Conservation (phyloP, 2,113 vertebrate species). For the Plecturocebus donacophilus region DNA sequence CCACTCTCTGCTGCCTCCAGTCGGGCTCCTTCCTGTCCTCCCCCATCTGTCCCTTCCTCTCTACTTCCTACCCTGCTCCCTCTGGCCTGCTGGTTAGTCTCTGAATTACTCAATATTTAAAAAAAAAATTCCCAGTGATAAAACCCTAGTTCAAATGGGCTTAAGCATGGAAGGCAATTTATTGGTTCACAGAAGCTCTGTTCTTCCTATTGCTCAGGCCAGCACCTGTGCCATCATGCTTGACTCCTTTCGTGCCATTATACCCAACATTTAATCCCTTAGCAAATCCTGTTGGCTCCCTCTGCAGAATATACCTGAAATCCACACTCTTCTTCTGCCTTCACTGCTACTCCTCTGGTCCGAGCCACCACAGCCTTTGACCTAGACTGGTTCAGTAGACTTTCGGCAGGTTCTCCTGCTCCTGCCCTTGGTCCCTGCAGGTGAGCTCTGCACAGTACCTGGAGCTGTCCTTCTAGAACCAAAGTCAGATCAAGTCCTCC, state of each 20-base stretch:
- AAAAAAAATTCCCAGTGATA: neutral
- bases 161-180: neutral
- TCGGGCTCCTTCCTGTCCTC: neutral
- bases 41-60: neutral
- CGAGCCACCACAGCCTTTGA: neutral
- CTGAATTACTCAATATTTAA: neutral
- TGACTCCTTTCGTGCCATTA: neutral
- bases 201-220: neutral
- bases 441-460: neutral
- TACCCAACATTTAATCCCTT: neutral
- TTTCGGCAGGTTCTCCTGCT: neutral
- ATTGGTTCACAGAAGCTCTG: neutral
- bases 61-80: no score
- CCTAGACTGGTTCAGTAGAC: neutral
- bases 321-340: neutral
- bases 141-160: neutral
- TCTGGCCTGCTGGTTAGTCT: neutral
- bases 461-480: neutral
- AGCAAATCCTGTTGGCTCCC: neutral
- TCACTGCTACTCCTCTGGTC: neutral
- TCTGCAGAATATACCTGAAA: neutral
- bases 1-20: rapidly evolving
- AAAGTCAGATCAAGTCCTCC: neutral
- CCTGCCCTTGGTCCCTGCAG: neutral
- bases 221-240: neutral